Evolutionary conservation across 2,113 vertebrate genomes (phyloP).

Genomic region (Protomyctophum bolini): DNA sequence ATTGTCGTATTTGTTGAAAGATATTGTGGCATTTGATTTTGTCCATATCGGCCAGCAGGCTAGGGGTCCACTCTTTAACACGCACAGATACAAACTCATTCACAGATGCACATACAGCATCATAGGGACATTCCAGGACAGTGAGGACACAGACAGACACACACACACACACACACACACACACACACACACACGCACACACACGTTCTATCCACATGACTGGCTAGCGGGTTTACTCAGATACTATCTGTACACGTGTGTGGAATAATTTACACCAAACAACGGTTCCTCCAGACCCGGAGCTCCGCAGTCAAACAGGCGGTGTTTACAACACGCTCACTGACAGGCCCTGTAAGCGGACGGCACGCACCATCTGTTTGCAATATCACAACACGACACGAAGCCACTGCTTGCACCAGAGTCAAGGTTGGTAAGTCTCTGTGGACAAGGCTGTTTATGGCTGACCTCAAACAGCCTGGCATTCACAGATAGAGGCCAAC

Average conservation of each 20-base stretch:
- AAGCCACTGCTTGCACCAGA: conserved; percentile 10
- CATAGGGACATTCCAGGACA: too few relatives aligned
- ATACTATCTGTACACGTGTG: conserved; percentile 16
- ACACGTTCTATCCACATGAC: conserved; percentile 6
- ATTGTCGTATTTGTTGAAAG: too few relatives aligned
- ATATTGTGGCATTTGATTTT: too few relatives aligned
- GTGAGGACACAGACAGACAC: background rate
- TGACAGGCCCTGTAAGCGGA: conserved; percentile 12
- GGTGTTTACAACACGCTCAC: conserved; percentile 21
- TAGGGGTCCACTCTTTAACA: too few relatives aligned
- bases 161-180: conserved; percentile 7
- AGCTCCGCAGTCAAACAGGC: conserved; percentile 7
- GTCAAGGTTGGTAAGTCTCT: conserved; percentile 21
- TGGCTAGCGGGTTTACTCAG: conserved; percentile 21
- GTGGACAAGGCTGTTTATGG: background rate
- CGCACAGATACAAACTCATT: too few relatives aligned
- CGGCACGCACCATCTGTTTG: conserved; percentile 38
- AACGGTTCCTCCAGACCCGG: conserved; percentile 12
- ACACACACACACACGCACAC: conserved; percentile 12
- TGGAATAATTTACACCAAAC: conserved; percentile 35
- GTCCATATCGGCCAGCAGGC: too few relatives aligned
- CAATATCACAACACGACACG: conserved; percentile 42
- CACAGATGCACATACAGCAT: too few relatives aligned
- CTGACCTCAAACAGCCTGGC: conserved; percentile 16
- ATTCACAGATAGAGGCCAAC: background rate